These are phyloP conservation scores for Protodeltote pygarga DNA, from an alignment of 2,888 invertebrate species.

Conservation along the genomic window DNA sequence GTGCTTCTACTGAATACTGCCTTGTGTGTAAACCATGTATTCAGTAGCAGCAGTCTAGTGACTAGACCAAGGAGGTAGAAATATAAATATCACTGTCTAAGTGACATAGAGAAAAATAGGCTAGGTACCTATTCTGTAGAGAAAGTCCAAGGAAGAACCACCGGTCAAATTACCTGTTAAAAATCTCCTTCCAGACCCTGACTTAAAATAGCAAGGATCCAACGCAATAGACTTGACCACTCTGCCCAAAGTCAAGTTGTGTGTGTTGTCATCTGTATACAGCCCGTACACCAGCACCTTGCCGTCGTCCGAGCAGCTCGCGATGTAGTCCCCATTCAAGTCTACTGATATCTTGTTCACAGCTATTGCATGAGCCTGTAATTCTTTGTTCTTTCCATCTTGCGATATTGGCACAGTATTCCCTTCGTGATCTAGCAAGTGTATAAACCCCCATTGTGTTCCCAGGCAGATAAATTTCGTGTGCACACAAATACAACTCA, in stretches of 20 bases:
- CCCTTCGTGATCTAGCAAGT: constrained; percentile 96
- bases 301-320: constrained; percentile 97
- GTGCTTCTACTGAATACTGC: too few species aligned
- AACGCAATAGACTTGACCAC: constrained; percentile 95
- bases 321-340: constrained; percentile 96
- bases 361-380: constrained; percentile 94
- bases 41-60: too few species aligned
- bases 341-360: constrained; percentile 99
- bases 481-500: constrained; percentile 97
- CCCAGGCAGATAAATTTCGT: constrained; percentile 98
- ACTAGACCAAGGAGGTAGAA: too few species aligned
- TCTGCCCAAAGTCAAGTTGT: constrained; percentile 92
- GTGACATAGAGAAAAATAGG: too few species aligned
- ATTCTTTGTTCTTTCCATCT: constrained; percentile 88
- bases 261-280: constrained; percentile 93
- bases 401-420: constrained; percentile 89
- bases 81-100: too few species aligned
- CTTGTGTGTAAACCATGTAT: too few species aligned
- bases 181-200: constrained; percentile 92
- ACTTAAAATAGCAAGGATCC: constrained; percentile 93
- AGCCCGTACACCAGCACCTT: constrained; percentile 95
- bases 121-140: too few species aligned
- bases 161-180: constrained; percentile 91
- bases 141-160: too few species aligned
- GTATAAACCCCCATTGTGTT: constrained; percentile 96